A percentile compares a stretch with the other conserved stretches of the same genome.
Conservation (phyloP, 1,140 invertebrate genomes). For the Drosophila gunungcola region DNA sequence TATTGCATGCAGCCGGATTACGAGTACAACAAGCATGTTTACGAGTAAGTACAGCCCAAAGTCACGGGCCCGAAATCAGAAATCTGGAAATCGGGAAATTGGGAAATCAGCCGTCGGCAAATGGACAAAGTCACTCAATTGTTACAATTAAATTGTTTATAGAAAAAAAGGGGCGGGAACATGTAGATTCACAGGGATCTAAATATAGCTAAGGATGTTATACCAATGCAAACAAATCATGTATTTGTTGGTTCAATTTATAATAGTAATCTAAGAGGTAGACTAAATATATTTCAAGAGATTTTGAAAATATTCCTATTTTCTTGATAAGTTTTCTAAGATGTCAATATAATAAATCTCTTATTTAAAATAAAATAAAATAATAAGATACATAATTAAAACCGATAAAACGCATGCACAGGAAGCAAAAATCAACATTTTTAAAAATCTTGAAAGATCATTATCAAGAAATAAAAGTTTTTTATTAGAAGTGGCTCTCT, state of each 20-base stretch:
- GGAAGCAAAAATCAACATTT: too few species aligned
- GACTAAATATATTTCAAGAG: not conserved
- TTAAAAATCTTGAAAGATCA: too few species aligned
- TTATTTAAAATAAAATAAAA: too few species aligned
- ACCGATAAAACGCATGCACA: too few species aligned
- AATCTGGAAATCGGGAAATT: not conserved
- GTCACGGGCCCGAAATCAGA: slow-evolving; percentile 7
- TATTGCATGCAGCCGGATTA: slow-evolving; percentile 84
- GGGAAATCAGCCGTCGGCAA: slow-evolving; percentile 19
- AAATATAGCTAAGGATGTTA: not conserved
- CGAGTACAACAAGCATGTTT: slow-evolving; percentile 82
- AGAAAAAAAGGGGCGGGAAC: not conserved
- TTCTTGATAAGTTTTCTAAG: too few species aligned
- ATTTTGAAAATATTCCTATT: too few species aligned
- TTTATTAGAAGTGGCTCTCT: slow-evolving; percentile 14
- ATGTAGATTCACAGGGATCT: not conserved
- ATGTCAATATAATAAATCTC: too few species aligned
- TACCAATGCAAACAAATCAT: not conserved
- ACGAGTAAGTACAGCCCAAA: slow-evolving; percentile 76
- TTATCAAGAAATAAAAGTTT: too few species aligned
- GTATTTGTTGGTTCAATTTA: not conserved
- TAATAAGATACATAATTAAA: too few species aligned
- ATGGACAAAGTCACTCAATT: slow-evolving; percentile 25
- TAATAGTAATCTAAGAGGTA: not conserved
- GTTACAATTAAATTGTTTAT: slow-evolving; percentile 5